Base-by-base conservation (phyloP, 2,113 vertebrate species). In the Coryphaenoides rupestris region DNA sequence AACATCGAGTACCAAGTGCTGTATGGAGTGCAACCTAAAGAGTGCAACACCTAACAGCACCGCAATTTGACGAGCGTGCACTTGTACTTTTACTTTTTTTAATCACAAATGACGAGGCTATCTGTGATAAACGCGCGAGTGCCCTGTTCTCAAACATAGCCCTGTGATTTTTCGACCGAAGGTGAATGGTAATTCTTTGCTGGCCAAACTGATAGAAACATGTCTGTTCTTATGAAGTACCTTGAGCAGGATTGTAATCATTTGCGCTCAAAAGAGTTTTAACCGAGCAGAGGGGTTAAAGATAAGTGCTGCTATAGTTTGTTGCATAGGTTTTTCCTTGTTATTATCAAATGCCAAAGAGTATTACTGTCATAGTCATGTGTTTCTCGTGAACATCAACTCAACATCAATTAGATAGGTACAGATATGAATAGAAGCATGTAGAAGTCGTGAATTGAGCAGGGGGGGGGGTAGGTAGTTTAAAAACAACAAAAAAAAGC, bases 241-340 rank as follows among this genome's bases (percentile, higher is more conserved):
- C 54, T n/a, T 12, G 53, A 77, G 81, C 79, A 76, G 78, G 76
- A 69, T 55, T 72, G 79, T 73, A 74, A 76, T 70, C 79, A 69
- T 19, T 40, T 40, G 68, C 81, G 76, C 78, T 69, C 64, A 68
- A 82, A 67, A 67, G 75, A 75, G 72, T 76, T 79, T 73, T 76
- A 73, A 78, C 66, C 63, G 58, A 66, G 58, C 57, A 71, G 57
- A 21, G 74, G 73, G 63, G 62, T 10, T 84, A 84, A 83, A 84
- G n/a, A n/a, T n/a, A 89, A 82, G 87, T 90, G 90, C 90, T 91
- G 89, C 90, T 90, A 91, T 66, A 54, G 81, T n/a, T n/a, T 78
- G 79, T 86, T 86, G 86, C 86, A 76, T 72, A 75, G 15, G 22
- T 70, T 81, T 76, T 75, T n/a, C n/a, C 7, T 40, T 40, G 9